phyloP scores from a whole-genome alignment of 2,888 invertebrate species.

The Globia sparganii region DNA sequence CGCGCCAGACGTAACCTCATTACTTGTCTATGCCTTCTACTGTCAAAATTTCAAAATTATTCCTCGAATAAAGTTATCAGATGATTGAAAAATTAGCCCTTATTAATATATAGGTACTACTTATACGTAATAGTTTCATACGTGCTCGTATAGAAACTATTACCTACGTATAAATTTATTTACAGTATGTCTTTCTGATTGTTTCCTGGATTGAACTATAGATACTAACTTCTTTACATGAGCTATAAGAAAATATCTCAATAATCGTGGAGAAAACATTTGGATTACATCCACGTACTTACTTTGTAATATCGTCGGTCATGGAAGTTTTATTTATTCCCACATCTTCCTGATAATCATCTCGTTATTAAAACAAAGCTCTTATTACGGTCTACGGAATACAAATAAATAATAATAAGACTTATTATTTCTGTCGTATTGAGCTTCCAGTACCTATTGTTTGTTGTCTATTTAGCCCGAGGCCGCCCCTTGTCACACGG shows the following conservation, averaged over 20 bases:
- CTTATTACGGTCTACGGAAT: neutral
- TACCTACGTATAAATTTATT: too few relatives aligned
- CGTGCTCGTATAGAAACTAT: too few relatives aligned
- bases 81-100: too few relatives aligned
- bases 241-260: neutral
- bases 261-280: neutral
- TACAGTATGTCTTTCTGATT: too few relatives aligned
- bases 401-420: constrained; percentile 6
- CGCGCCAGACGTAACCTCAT: too few relatives aligned
- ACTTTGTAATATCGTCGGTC: neutral
- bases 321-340: neutral
- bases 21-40: too few relatives aligned
- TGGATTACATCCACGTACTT: neutral
- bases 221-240: neutral
- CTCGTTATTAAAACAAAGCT: neutral
- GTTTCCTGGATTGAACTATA: neutral
- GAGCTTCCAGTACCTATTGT: neutral
- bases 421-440: neutral
- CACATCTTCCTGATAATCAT: neutral
- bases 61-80: too few relatives aligned
- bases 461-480: constrained; percentile 16
- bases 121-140: too few relatives aligned
- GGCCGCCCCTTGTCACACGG: neutral
- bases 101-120: too few relatives aligned
- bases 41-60: too few relatives aligned